These are phyloP conservation scores for Cynopterus brachyotis DNA, from an alignment of 2,113 vertebrate genomes.

Conservation along the genomic window DNA sequence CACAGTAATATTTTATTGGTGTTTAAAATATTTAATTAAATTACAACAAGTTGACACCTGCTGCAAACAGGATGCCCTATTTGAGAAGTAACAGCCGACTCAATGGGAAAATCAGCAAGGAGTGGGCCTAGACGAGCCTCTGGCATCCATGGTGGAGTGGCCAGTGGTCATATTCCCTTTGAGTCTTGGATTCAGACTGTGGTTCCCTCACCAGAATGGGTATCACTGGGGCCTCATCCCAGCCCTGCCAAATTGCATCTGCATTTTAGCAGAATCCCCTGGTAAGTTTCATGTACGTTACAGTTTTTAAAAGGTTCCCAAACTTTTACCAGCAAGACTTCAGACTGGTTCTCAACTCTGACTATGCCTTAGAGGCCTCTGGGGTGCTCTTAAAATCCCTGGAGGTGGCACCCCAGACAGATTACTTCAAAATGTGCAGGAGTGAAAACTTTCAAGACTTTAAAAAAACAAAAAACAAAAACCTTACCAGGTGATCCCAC, in stretches of 20 bases:
- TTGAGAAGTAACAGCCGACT: not conserved
- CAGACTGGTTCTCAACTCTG: not conserved
- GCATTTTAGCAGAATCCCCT: not conserved
- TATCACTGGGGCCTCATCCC: not conserved
- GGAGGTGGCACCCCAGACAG: not conserved
- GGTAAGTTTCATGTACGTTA: not conserved
- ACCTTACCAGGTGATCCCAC: not conserved
- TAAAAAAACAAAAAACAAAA: not conserved
- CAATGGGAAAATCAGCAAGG: not conserved
- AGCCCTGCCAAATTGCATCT: not conserved
- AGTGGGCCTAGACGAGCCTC: rapidly evolving
- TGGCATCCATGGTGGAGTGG: rapidly evolving
- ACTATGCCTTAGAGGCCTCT: not conserved
- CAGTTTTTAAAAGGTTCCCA: not conserved
- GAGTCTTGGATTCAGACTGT: not conserved
- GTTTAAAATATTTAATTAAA: constrained; percentile 6
- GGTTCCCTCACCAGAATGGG: not conserved
- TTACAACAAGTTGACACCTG: not conserved
- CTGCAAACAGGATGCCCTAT: not conserved
- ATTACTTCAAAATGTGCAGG: not conserved
- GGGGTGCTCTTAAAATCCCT: not conserved
- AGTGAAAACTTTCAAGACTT: not conserved
- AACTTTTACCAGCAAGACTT: not conserved
- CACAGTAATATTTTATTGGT: not conserved
- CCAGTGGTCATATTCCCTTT: not conserved